phyloP scores from a whole-genome alignment of 2,888 invertebrate genomes.

The Antitype chi region DNA sequence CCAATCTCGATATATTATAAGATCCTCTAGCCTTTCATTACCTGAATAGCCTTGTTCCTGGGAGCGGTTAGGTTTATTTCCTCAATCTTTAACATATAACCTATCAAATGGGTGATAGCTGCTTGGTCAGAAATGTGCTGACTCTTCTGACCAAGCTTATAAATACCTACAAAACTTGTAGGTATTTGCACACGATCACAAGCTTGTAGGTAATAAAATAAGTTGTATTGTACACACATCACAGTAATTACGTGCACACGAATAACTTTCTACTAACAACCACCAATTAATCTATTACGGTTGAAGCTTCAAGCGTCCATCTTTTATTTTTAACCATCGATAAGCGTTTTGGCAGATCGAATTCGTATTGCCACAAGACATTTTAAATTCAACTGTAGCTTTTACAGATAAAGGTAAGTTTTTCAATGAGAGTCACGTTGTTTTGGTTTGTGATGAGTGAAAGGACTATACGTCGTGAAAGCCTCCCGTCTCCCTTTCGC shows the following conservation, averaged over 20 bases:
- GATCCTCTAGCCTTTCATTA: background rate
- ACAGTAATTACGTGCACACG: slow-evolving; percentile 11
- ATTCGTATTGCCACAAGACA: background rate
- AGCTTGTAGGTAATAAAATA: background rate
- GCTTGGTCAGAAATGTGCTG: background rate
- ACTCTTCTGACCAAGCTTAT: background rate
- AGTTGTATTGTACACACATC: slow-evolving; percentile 2
- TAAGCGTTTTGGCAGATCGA: slow-evolving; percentile 18
- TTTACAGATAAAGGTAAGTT: slow-evolving; percentile 20
- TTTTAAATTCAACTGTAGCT: slow-evolving; percentile 23
- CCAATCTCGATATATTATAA: no score
- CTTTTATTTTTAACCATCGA: slow-evolving; percentile 48
- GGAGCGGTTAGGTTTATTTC: no score
- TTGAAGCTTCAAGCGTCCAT: slow-evolving; percentile 26
- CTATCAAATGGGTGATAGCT: background rate
- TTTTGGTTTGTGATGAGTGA: slow-evolving; percentile 61
- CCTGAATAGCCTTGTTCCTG: no score
- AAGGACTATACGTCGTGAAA: slow-evolving; percentile 62
- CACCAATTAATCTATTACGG: slow-evolving; percentile 47
- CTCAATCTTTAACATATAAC: background rate
- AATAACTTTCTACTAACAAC: slow-evolving; percentile 47
- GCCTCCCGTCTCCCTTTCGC: slow-evolving; percentile 50
- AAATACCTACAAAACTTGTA: background rate
- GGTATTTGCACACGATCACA: background rate
- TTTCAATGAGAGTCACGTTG: background rate